phyloP scores from a whole-genome alignment of 2,113 vertebrate genomes.

The Ploceus nigricollis region DNA sequence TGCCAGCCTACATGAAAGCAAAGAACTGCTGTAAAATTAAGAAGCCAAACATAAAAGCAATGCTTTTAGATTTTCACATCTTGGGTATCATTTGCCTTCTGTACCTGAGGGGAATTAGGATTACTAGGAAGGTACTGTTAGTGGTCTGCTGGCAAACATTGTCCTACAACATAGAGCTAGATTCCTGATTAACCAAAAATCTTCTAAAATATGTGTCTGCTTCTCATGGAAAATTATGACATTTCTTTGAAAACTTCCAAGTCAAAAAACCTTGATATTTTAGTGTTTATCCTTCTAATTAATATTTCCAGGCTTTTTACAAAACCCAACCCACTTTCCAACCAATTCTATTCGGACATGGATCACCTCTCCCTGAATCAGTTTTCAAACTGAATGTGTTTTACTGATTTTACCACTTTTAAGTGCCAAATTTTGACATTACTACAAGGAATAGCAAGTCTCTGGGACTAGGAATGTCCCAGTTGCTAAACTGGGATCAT shows the following conservation, averaged over 20 bases:
- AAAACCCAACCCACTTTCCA: neutral
- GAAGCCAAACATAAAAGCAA: neutral
- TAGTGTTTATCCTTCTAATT: neutral
- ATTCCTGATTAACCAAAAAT: neutral
- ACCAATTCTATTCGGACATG: neutral
- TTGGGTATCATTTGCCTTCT: neutral
- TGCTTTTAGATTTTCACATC: neutral
- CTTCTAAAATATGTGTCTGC: neutral
- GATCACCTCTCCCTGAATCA: neutral
- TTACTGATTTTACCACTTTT: neutral
- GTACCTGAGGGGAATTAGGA: neutral
- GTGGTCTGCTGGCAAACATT: neutral
- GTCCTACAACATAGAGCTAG: neutral
- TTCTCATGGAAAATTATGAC: neutral
- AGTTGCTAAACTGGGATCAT: neutral
- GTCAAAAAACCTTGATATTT: neutral
- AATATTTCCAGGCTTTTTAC: neutral
- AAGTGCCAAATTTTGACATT: neutral
- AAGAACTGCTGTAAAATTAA: neutral
- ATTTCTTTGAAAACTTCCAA: neutral
- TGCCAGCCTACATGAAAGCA: neutral
- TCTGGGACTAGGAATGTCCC: neutral
- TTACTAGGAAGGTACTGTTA: neutral
- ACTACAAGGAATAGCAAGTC: neutral
- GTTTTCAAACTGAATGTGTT: neutral